Conservation (phyloP, 1,140 invertebrate species). For the Zaprionus capensis region DNA sequence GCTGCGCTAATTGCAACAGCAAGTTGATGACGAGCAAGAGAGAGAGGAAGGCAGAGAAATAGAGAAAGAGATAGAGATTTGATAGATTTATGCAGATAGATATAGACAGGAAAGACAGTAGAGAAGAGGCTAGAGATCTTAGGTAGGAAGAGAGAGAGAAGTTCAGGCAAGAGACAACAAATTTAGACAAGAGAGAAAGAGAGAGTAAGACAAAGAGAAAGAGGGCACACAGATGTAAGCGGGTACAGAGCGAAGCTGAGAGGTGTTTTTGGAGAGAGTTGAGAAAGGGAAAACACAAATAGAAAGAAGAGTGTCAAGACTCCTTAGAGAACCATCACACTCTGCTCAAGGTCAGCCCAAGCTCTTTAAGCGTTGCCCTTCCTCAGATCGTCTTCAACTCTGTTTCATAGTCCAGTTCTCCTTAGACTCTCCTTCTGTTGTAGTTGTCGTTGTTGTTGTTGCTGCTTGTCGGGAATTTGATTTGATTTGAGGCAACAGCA, state of each 20-base stretch:
- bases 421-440: slow-evolving; percentile 10
- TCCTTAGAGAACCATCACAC: not conserved
- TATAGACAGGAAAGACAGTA: too few relatives aligned
- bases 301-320: too few relatives aligned
- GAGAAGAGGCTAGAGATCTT: not conserved
- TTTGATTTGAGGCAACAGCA: slow-evolving; percentile 63
- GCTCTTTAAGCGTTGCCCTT: not conserved
- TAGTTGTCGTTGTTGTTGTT: slow-evolving; percentile 40
- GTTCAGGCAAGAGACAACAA: not conserved
- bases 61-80: not conserved
- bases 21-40: not conserved
- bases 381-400: not conserved
- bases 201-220: not conserved
- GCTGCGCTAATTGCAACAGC: slow-evolving; percentile 38
- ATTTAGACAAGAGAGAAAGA: not conserved
- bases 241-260: not conserved
- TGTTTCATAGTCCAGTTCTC: not conserved
- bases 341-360: not conserved
- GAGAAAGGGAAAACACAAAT: too few relatives aligned
- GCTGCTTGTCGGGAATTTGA: slow-evolving; percentile 68
- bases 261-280: too few relatives aligned
- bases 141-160: not conserved
- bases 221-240: not conserved
- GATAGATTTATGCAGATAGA: not conserved
- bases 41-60: not conserved